Evolutionary conservation across 2,113 vertebrate genomes (phyloP).

Genomic region (Tor tambroides): DNA sequence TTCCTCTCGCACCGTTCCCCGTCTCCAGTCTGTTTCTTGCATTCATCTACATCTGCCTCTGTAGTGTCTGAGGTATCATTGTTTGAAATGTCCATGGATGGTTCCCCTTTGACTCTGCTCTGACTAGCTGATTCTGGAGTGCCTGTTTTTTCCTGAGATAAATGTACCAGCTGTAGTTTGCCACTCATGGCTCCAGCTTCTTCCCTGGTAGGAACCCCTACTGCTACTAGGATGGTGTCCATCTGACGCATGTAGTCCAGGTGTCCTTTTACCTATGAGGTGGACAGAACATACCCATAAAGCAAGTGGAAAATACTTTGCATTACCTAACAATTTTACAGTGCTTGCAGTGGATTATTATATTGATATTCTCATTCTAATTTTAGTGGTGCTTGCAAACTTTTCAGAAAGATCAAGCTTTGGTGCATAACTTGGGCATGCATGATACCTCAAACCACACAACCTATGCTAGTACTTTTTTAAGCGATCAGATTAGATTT

Average conservation of each 20-base stretch:
- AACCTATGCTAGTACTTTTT: not conserved
- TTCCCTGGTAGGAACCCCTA: constrained; percentile 86
- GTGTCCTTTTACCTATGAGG: constrained; percentile 88
- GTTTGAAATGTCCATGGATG: not conserved
- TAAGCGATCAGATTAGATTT: not conserved
- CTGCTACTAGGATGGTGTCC: constrained; percentile 88
- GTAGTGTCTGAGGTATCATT: not conserved
- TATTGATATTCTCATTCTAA: not conserved
- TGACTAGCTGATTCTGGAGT: constrained; percentile 3
- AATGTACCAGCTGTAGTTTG: constrained; percentile 42
- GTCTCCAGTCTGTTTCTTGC: constrained; percentile 2
- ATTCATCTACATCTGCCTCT: not conserved
- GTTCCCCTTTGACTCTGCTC: not conserved
- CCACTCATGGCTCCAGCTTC: constrained; percentile 68
- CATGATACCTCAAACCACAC: not conserved
- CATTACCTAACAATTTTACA: not conserved
- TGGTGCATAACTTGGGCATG: not conserved
- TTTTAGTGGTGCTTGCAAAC: not conserved
- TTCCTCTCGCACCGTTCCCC: not conserved
- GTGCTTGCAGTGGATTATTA: not conserved
- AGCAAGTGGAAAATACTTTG: not conserved
- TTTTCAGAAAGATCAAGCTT: not conserved
- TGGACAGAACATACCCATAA: not conserved
- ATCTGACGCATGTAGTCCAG: constrained; percentile 98
- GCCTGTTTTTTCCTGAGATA: constrained; percentile 27